A percentile compares a stretch with the other conserved stretches of the same genome.
These are phyloP conservation scores for Polyploca ridens DNA, from an alignment of 2,888 invertebrate species.

Conservation along the genomic window DNA sequence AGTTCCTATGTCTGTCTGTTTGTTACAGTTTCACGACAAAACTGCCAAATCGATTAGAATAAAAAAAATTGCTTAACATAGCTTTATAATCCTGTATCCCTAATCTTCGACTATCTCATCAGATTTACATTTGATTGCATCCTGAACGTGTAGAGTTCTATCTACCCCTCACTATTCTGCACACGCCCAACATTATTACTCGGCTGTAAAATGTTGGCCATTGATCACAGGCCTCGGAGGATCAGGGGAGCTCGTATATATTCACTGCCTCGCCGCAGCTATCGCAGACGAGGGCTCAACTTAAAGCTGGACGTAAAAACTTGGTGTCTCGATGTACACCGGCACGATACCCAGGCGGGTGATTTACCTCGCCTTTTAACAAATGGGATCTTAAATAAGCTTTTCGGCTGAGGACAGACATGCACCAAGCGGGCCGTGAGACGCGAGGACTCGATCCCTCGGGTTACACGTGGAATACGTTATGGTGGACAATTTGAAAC, in stretches of 20 bases:
- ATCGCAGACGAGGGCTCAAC: neutral
- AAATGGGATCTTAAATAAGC: constrained; percentile 5
- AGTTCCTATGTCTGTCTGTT: no score
- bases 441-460: neutral
- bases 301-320: constrained; percentile 2
- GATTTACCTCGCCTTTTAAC: neutral
- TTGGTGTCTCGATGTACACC: neutral
- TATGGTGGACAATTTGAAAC: neutral
- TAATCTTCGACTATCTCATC: no score
- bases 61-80: no score
- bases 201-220: neutral
- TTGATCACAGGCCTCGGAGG: neutral
- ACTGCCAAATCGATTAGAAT: no score
- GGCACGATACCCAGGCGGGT: neutral
- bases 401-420: neutral
- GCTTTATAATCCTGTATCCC: no score
- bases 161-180: neutral
- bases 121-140: neutral
- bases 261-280: neutral
- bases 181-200: neutral
- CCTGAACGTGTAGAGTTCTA: neutral
- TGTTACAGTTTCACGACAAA: no score
- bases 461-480: neutral
- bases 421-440: neutral
- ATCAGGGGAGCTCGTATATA: neutral